Conservation (phyloP, 2,797 vertebrate genomes). For the Myotis vivesi region DNA sequence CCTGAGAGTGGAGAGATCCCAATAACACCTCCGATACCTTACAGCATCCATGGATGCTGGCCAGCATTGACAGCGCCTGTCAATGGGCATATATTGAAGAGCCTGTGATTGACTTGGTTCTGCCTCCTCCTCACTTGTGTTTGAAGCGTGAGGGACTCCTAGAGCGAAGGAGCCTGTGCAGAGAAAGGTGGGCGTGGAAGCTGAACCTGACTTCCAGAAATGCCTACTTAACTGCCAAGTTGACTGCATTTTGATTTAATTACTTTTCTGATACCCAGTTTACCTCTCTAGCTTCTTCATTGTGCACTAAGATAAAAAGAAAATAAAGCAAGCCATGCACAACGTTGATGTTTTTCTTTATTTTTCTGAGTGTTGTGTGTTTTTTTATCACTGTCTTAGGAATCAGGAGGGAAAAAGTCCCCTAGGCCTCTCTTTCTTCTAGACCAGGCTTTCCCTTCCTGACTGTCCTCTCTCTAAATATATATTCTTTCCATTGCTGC, state of each 20-base stretch:
- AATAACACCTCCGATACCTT: slow-evolving; percentile 64
- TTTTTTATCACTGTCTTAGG: not conserved
- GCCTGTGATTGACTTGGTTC: not conserved
- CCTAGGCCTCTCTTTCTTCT: not conserved
- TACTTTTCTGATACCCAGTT: not conserved
- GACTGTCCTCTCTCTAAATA: slow-evolving; percentile 46
- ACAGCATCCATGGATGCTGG: slow-evolving; percentile 1
- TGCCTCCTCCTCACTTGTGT: not conserved
- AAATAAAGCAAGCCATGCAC: not conserved
- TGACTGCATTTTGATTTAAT: slow-evolving; percentile 32
- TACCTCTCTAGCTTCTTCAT: not conserved
- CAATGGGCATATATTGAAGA: not conserved
- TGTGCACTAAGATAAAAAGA: not conserved
- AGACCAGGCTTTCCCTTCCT: not conserved
- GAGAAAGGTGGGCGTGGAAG: not conserved
- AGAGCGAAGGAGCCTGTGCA: not conserved
- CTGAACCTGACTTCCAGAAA: not conserved
- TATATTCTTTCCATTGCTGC: slow-evolving; percentile 42
- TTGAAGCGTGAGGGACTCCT: not conserved
- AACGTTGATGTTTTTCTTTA: not conserved
- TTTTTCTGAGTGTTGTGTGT: not conserved
- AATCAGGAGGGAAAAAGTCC: not conserved
- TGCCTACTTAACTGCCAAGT: not conserved
- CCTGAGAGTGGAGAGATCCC: slow-evolving; percentile 55
- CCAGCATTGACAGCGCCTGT: not conserved